Base-by-base conservation (phyloP, 2,888 invertebrate genomes). In the Antitype chi region DNA sequence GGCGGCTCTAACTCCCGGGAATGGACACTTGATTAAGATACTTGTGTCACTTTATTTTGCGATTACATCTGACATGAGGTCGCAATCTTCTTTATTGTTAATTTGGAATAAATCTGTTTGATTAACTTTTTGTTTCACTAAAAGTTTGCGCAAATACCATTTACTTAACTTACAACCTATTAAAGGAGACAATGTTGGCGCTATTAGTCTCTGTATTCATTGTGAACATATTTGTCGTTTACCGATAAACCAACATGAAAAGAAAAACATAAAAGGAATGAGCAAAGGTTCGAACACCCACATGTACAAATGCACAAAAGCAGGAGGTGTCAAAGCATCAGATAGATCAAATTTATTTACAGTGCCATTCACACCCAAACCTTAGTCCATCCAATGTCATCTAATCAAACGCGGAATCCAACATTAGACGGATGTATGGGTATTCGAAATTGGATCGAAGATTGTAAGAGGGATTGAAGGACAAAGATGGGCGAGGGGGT, bases 21-120 rank as follows among this genome's bases (percentile, higher is more conserved):
- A 95, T 96, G 94, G 94, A 94, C 94, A 94, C 95, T 95, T 96
- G 95, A 96, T 96, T 95, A 96, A 95, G 96, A 95, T 94, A 95
- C 94, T 96, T 92, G 94, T 94, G 94, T 94, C 95, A 94, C 94
- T 95, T 96, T 95, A 96, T 95, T 94, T 93, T 90, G 93, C 94
- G 95, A 96, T 96, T 95, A 95, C 94, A 94, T 93, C 93, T 93
- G 93, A 94, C 93, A 91, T 93, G 92, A 92, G 93, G 93, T 92
- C 91, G 90, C 93, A 92, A 94, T 94, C 92, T 94, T 89, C 91
- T 94, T 94, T 94, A 95, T 92, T 93, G 94, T 93, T 93, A 94
- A 93, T 93, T 93, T 90, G 80, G 85, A 86, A 92, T 92, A 92
- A 92, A 93, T 93, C 91, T 90, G 84, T 81, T 87, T 92, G 88